Percentiles rank a stretch among this genome's conserved stretches.
Evolutionary conservation across 2,113 vertebrate genomes (phyloP).

Genomic region (Notothenia coriiceps): DNA sequence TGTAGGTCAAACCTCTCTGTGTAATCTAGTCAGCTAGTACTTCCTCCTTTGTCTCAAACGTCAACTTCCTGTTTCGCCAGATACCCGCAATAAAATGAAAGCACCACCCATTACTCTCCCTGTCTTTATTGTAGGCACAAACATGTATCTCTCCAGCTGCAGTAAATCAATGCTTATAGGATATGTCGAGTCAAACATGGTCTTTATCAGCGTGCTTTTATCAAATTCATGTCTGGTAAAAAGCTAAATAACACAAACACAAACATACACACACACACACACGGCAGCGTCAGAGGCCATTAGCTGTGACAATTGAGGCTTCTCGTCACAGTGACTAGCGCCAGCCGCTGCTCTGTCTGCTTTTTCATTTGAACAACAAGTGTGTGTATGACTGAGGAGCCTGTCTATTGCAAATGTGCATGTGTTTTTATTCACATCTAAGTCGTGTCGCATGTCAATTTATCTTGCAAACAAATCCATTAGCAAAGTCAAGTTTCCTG

Average conservation of each 20-base stretch:
- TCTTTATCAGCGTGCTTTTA: slow-evolving; percentile 23
- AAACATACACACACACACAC: slow-evolving; percentile 7
- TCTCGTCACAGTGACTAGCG: slow-evolving; percentile 11
- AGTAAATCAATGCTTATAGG: slow-evolving; percentile 2
- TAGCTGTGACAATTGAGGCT: slow-evolving; percentile 40
- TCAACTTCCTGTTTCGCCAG: slow-evolving; percentile 66
- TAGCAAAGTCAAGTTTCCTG: background rate
- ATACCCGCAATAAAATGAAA: slow-evolving; percentile 28
- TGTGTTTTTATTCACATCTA: background rate
- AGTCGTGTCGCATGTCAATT: background rate
- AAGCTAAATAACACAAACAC: slow-evolving; percentile 6
- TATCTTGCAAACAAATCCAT: slow-evolving; percentile 4
- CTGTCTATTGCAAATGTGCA: background rate
- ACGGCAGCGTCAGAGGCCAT: slow-evolving; percentile 22
- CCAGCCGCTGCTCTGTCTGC: slow-evolving; percentile 13
- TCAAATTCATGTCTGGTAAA: slow-evolving; percentile 23
- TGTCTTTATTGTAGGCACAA: slow-evolving; percentile 5
- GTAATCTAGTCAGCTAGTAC: slow-evolving; percentile 35
- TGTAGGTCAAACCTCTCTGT: slow-evolving; percentile 44
- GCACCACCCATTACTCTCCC: background rate
- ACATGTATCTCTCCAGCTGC: slow-evolving; percentile 17
- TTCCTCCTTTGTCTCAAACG: slow-evolving; percentile 54
- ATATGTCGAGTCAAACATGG: background rate
- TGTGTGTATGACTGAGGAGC: background rate
- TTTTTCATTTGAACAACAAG: background rate